Conservation (phyloP, 1,140 invertebrate genomes). For the Drosophila busckii region DNA sequence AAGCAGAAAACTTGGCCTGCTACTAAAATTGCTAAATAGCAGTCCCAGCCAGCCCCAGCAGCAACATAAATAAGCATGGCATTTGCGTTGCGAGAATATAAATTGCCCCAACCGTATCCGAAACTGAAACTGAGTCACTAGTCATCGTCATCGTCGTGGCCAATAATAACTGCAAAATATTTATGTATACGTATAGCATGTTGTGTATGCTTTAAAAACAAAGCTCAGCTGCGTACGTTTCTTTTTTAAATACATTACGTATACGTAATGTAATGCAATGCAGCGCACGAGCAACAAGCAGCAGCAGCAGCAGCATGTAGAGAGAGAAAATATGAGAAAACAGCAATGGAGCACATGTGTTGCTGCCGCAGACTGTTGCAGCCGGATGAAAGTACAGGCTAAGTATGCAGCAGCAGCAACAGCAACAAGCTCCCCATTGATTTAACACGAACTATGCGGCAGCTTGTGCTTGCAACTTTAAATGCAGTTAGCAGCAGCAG, state of each 20-base stretch:
- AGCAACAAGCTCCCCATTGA: constrained; percentile 73
- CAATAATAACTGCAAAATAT: constrained; percentile 21
- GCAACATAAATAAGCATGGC: constrained; percentile 41
- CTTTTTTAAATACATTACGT: constrained; percentile 3
- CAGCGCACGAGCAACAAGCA: no score
- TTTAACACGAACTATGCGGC: constrained; percentile 53
- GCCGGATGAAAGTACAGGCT: constrained; percentile 58
- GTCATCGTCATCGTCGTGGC: no score
- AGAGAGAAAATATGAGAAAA: constrained; percentile 49
- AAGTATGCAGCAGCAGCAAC: no score
- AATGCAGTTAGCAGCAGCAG: no score
- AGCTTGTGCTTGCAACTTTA: neutral
- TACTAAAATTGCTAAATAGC: constrained; percentile 26
- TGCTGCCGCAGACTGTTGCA: constrained; percentile 12
- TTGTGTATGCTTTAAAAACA: constrained; percentile 9
- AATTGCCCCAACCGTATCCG: constrained; percentile 19
- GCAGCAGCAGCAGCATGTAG: neutral
- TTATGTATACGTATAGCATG: no score
- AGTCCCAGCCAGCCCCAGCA: neutral
- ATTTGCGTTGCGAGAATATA: constrained; percentile 34
- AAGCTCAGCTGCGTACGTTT: constrained; percentile 5
- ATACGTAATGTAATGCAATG: no score
- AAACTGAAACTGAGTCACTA: no score
- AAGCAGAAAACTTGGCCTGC: constrained; percentile 41
- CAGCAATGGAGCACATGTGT: constrained; percentile 51